Percentiles rank a stretch among this genome's conserved stretches.
Conservation (phyloP, 2,888 invertebrate species). For the Chaitophorus viminalis region DNA sequence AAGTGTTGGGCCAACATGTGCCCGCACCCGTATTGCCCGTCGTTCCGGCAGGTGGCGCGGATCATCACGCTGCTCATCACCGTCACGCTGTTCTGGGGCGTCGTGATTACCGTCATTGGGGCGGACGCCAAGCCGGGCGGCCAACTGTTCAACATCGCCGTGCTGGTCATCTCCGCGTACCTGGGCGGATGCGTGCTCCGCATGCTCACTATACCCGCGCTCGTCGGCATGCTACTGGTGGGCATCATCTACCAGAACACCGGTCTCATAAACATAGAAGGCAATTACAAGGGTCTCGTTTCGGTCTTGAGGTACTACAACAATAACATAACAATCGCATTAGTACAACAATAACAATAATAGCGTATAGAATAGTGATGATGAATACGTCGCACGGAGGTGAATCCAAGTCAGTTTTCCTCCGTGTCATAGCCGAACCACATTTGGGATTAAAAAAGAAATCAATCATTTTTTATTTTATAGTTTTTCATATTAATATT, state of each 20-base stretch:
- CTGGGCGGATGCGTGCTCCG: constrained; percentile 85
- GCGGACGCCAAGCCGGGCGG: constrained; percentile 83
- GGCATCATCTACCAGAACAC: constrained; percentile 81
- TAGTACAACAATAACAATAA: too few species aligned
- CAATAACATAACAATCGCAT: background rate
- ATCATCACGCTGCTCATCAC: constrained; percentile 78
- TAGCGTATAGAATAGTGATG: too few species aligned
- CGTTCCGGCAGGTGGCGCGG: constrained; percentile 84
- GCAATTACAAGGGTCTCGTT: constrained; percentile 75
- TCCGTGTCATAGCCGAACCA: too few species aligned
- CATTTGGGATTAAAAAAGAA: too few species aligned
- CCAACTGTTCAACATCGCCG: constrained; percentile 80
- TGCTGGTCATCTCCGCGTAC: constrained; percentile 80
- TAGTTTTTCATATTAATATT: too few species aligned
- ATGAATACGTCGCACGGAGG: too few species aligned
- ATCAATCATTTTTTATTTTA: too few species aligned
- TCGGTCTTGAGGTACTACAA: constrained; percentile 76
- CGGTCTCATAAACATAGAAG: constrained; percentile 78
- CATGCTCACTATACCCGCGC: constrained; percentile 81
- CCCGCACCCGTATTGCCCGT: constrained; percentile 86
- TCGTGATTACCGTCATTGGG: constrained; percentile 74
- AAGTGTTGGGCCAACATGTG: constrained; percentile 82
- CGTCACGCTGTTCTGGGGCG: constrained; percentile 80
- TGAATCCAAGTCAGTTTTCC: too few species aligned
- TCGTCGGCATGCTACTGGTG: constrained; percentile 87